Evolutionary conservation across 2,888 invertebrate genomes (phyloP).

Genomic region (Mythimna vitellina): DNA sequence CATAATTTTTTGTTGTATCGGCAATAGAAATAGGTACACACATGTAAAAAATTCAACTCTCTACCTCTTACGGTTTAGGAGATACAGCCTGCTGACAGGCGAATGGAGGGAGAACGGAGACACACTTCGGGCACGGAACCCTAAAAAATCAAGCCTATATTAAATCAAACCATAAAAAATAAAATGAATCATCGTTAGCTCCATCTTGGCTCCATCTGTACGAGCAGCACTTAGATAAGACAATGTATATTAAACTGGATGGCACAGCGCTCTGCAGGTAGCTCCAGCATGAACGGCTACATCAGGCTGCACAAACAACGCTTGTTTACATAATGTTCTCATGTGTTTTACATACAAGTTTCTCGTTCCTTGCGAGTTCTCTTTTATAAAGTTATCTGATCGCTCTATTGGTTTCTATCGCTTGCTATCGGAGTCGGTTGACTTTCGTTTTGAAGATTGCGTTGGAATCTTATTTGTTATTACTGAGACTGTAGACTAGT

Average conservation of each 20-base stretch:
- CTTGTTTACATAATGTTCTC: conserved; percentile 7
- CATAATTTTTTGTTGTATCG: no score
- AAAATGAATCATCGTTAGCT: not conserved
- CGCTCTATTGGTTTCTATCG: not conserved
- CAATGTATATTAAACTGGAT: not conserved
- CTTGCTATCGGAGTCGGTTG: not conserved
- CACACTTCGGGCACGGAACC: no score
- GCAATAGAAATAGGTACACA: no score
- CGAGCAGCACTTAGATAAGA: not conserved
- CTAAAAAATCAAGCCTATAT: no score
- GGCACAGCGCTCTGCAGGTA: not conserved
- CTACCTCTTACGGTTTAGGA: no score
- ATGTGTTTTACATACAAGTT: conserved; percentile 11
- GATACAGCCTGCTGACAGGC: no score
- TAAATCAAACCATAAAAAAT: not conserved
- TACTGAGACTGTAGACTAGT: not conserved
- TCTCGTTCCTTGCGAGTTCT: not conserved
- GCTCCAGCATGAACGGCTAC: not conserved
- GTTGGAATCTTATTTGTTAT: not conserved
- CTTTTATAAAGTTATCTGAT: not conserved
- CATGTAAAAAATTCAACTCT: no score
- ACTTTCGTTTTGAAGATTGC: not conserved
- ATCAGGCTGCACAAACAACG: not conserved
- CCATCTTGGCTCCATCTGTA: not conserved
- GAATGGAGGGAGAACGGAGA: no score